Evolutionary conservation across 92 coral and sea anemone species (phyloP), one percentile per base, ranked within the genome.

Genomic region (Actinernus sp.): DNA sequence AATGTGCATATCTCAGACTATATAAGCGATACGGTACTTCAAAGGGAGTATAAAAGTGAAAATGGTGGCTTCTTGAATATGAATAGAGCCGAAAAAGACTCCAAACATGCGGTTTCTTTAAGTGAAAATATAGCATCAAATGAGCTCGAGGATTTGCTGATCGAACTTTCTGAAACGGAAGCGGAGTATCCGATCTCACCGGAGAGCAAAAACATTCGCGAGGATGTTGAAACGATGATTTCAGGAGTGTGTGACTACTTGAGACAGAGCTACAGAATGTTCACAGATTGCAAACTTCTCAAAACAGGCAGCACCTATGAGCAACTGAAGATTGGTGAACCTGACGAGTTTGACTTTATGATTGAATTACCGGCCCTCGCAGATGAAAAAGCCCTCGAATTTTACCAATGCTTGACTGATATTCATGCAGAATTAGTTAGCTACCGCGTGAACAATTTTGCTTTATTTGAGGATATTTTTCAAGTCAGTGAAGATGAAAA

Each of bases 291-390:
- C 62, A 23, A 32, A 24, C 41, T 67, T 26, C 55, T 67, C 16
- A 67, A 52, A 51, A 34, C 63, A 68, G 86, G 81, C 11, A 80
- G 81, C 30, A 54, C 45, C 27, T 72, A 70, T 46, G 87, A 80
- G n/a, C 33, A 30, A 14, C 72, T 79, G 30, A 80, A 80, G 47
- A 67, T 71, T 34, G 63, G 67, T 3, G 48, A 41, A 57, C 74
- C 81, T 4, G 73, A 80, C 52, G 87, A 71, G 47, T 71, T 63
- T 57, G 81, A 80, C 51, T 52, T 63, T 29, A 72, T 80, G 87
- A 61, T 80, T 26, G 54, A 54, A 20, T 26, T 68, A 17, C 56
- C 65, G 26, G 21, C 36, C 22, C 47, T 31, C 39, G 66, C 65
- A 9, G 3, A 21, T 8, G 28, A 59, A 4, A 17, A 68, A 7